These are phyloP conservation scores for Cosmorhoe ocellata DNA, from an alignment of 2,888 invertebrate genomes.

Conservation along the genomic window DNA sequence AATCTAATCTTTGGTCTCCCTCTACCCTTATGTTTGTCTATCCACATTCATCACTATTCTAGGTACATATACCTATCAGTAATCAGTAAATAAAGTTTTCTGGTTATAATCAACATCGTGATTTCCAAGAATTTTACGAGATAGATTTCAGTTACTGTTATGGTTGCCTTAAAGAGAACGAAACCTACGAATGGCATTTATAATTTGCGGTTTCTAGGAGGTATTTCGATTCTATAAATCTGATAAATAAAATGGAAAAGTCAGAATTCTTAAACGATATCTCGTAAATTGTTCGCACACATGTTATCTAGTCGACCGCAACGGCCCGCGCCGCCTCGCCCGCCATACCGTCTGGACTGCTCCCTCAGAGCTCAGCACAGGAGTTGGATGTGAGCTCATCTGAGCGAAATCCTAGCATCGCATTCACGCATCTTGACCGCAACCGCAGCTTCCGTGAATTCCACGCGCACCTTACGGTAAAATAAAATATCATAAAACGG, in stretches of 20 bases:
- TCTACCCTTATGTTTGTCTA: too few relatives aligned
- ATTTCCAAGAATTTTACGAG: too few relatives aligned
- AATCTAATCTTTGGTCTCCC: too few relatives aligned
- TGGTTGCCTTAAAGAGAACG: too few relatives aligned
- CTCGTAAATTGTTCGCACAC: slow-evolving; percentile 6
- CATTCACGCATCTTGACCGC: slow-evolving; percentile 47
- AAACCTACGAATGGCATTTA: too few relatives aligned
- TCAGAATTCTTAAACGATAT: not conserved
- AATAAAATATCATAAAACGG: not conserved
- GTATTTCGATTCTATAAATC: not conserved
- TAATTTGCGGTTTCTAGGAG: too few relatives aligned
- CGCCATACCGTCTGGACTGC: slow-evolving; percentile 22
- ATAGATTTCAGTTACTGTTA: too few relatives aligned
- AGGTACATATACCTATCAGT: too few relatives aligned
- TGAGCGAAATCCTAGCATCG: slow-evolving; percentile 31
- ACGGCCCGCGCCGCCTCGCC: slow-evolving; percentile 3
- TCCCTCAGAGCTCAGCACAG: not conserved
- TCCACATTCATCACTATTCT: too few relatives aligned
- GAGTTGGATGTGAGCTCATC: slow-evolving; percentile 12
- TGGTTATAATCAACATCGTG: too few relatives aligned
- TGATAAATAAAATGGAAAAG: not conserved
- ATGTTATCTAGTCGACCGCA: slow-evolving; percentile 19
- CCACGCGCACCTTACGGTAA: slow-evolving; percentile 5
- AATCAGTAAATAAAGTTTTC: too few relatives aligned
- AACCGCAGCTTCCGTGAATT: slow-evolving; percentile 28